Evolutionary conservation across 2,888 invertebrate genomes (phyloP).

Genomic region (Oscheius sp.): DNA sequence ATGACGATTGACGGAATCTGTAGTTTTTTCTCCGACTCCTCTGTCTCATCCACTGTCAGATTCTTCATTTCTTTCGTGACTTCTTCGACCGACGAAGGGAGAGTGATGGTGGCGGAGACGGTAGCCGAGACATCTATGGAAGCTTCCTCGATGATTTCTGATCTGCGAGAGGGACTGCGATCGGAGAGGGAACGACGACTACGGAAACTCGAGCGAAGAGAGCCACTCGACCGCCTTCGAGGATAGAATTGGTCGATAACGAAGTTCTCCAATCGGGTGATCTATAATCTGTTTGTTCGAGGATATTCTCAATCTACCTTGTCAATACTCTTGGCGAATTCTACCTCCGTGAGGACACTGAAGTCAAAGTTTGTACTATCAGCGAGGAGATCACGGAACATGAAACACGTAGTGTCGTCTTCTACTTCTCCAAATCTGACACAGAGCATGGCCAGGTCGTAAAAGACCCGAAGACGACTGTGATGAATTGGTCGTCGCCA

Average conservation of each 20-base stretch:
- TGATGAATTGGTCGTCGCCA: conserved; percentile 59
- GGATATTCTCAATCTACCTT: conserved; percentile 37
- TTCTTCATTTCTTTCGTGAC: background rate
- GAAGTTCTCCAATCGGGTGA: conserved; percentile 53
- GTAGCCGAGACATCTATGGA: conserved; percentile 8
- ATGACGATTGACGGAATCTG: conserved; percentile 46
- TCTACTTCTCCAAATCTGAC: conserved; percentile 50
- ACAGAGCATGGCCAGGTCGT: conserved; percentile 58
- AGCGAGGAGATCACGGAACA: conserved; percentile 48
- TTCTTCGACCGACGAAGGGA: conserved; percentile 4
- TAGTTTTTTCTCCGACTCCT: background rate
- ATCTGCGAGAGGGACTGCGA: conserved; percentile 46
- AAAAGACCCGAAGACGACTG: conserved; percentile 53
- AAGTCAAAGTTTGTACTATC: conserved; percentile 56
- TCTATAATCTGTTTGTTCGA: conserved; percentile 33
- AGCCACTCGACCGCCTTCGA: conserved; percentile 51
- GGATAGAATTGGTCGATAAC: conserved; percentile 59
- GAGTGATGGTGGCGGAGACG: background rate
- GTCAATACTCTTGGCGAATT: conserved; percentile 56
- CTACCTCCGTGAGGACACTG: conserved; percentile 52
- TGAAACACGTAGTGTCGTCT: conserved; percentile 44
- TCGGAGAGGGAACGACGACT: conserved; percentile 48
- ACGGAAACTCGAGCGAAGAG: conserved; percentile 52
- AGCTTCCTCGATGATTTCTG: conserved; percentile 32
- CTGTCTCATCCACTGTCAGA: background rate